A percentile compares a stretch with the other conserved stretches of the same genome.
Conservation (phyloP, 2,113 vertebrate species). For the Xerus inauris region DNA sequence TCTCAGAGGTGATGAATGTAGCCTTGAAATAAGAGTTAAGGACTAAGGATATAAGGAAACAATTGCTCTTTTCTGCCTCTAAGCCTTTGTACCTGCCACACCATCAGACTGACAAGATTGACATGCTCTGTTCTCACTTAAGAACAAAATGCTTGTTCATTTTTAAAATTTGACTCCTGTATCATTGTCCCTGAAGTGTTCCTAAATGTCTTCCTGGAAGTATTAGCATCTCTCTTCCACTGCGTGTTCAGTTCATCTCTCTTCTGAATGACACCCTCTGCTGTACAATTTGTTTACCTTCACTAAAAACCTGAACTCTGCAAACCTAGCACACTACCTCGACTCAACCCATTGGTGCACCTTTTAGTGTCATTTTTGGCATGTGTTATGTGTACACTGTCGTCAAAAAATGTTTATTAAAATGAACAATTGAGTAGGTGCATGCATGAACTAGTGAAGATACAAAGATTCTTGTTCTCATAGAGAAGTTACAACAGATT, state of each 20-base stretch:
- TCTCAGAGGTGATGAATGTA: neutral
- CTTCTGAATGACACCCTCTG: neutral
- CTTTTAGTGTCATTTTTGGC: neutral
- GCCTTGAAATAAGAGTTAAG: neutral
- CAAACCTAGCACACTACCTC: neutral
- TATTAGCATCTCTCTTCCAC: neutral
- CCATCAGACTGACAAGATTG: neutral
- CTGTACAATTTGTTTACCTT: neutral
- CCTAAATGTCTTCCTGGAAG: neutral
- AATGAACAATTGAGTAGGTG: neutral
- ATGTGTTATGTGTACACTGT: neutral
- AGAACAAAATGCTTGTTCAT: neutral
- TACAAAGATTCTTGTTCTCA: conserved; percentile 6
- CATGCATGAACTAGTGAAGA: neutral
- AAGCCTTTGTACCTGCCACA: neutral
- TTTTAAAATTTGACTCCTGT: neutral
- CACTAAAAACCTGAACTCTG: neutral
- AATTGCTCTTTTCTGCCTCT: neutral
- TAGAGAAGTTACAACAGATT: neutral
- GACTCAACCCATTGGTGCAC: neutral
- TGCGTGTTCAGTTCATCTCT: neutral
- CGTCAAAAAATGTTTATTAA: neutral
- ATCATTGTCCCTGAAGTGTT: neutral
- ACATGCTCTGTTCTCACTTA: neutral
- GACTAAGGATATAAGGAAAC: neutral